Base-by-base conservation (phyloP, 1,140 invertebrate species). In the Danaus plexippus region DNA sequence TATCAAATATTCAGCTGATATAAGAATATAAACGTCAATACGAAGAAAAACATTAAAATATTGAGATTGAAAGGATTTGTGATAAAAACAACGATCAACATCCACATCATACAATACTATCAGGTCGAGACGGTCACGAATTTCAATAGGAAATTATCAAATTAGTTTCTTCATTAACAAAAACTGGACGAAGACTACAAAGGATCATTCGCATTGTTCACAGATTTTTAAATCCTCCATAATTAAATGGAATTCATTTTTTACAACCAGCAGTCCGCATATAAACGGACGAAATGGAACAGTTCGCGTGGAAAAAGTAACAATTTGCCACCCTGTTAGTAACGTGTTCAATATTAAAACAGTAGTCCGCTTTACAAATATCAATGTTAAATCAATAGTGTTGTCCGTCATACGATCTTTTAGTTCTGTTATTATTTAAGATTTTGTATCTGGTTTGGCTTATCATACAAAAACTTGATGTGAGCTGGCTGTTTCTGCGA, bases 161-260 rank as follows among this genome's bases (percentile, higher is more conserved):
- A 86, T 85, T 84, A 86, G 69, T 69, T 78, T 77, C 71, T 74
- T 81, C 73, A 68, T 69, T 71, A 71, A 70, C 65, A 84, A 84
- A 84, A 86, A 83, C 66, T 61, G 61, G 62, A 56, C 68, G 66
- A 63, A 66, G 54, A 70, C 60, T 57, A 71, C 75, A 84, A 81
- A 82, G 74, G 78, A 80, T 75, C 73, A 64, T 73, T 80, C 61
- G 79, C 80, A 86, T 86, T 86, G 81, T 85, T 86, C 80, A 83
- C 81, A 82, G 81, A 83, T 85, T 85, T 85, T 78, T 74, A 85
- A 83, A 85, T 80, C 80, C 75, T 77, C 75, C 81, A 83, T 86
- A 86, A 86, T 86, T 86, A 85, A 85, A 77, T 76, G 83, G 83
- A 85, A 86, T 86, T 69, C 63, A 66, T 62, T 85, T 86, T 82